These are phyloP conservation scores for Pampusana beccarii DNA, from an alignment of 2,113 vertebrate genomes.

Conservation along the genomic window DNA sequence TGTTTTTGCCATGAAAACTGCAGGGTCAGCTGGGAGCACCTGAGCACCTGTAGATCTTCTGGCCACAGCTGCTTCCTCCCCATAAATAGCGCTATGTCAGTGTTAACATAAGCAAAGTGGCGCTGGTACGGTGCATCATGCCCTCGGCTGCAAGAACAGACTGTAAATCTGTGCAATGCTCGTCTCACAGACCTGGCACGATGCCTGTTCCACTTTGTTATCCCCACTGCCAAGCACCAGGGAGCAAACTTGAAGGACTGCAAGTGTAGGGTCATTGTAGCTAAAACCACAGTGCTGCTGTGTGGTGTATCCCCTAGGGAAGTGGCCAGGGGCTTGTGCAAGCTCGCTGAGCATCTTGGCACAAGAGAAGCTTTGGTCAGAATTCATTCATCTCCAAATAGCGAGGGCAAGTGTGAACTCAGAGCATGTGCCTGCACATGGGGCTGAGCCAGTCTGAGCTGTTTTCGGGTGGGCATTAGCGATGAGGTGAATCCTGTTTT, in stretches of 20 bases:
- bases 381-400: neutral
- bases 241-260: neutral
- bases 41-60: neutral
- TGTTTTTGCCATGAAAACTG: neutral
- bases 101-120: neutral
- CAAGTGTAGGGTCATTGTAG: neutral
- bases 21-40: neutral
- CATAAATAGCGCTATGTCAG: neutral
- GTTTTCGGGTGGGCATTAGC: fast-evolving
- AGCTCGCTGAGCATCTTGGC: neutral
- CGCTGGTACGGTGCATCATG: neutral
- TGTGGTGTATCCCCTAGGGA: neutral
- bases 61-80: neutral
- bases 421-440: fast-evolving
- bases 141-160: neutral
- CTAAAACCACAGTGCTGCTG: neutral
- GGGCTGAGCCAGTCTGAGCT: neutral
- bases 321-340: neutral
- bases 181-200: neutral
- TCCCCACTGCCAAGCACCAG: neutral
- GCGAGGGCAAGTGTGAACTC: neutral
- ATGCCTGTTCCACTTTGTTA: neutral
- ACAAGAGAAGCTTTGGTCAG: neutral
- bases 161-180: neutral
- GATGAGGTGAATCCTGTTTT: neutral